Evolutionary conservation across 2,797 vertebrate genomes (phyloP).

Genomic region (Xiphophorus birchmanni): DNA sequence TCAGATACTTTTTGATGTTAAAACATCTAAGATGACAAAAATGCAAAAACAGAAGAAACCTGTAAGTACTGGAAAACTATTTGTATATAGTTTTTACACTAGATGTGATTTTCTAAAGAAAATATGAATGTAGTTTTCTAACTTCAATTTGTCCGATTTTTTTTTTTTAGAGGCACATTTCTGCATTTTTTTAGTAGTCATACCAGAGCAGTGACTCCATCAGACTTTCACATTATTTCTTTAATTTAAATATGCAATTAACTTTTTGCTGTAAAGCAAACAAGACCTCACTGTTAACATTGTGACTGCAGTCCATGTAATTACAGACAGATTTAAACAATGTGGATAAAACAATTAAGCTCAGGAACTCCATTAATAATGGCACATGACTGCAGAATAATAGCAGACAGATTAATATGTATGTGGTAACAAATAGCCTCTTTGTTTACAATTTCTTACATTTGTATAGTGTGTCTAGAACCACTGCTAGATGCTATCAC

Average conservation of each 20-base stretch:
- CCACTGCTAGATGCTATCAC: not conserved
- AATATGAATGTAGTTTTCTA: not conserved
- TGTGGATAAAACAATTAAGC: not conserved
- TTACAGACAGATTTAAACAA: not conserved
- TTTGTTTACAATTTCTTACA: not conserved
- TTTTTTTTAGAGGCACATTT: not conserved
- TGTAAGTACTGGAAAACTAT: too few relatives aligned
- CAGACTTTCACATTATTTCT: slow-evolving; percentile 15
- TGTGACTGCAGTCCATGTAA: not conserved
- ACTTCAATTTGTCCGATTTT: not conserved
- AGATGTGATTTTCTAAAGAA: not conserved
- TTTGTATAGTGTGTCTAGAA: not conserved
- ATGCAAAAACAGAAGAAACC: too few relatives aligned
- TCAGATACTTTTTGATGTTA: too few relatives aligned
- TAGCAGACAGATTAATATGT: not conserved
- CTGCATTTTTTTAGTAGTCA: slow-evolving; percentile 21
- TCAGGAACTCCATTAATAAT: not conserved
- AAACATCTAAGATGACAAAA: too few relatives aligned
- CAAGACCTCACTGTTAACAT: slow-evolving; percentile 4
- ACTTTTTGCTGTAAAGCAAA: slow-evolving; percentile 25
- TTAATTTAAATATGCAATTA: slow-evolving; percentile 9
- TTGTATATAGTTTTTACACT: not conserved
- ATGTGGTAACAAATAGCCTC: not conserved
- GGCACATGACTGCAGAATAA: not conserved
- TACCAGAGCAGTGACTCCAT: slow-evolving; percentile 36